Base-by-base conservation (phyloP, 2,888 invertebrate genomes). In the Orthosia gothica region DNA sequence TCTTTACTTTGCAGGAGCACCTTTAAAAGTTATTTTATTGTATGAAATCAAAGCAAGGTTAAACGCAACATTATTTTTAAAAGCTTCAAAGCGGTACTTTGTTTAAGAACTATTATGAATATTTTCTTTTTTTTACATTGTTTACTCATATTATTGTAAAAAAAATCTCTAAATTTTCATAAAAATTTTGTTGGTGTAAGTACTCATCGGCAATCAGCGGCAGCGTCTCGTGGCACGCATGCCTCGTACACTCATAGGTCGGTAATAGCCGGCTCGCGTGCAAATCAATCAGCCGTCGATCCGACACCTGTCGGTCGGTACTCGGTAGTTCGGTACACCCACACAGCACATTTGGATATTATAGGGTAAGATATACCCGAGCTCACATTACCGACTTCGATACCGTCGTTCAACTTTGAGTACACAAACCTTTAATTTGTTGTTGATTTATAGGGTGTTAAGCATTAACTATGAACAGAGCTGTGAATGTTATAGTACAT, bases 221-320 rank as follows among this genome's bases (percentile, higher is more conserved):
- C 49, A 49, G 5, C 18, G 52, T 26, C 18, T 40, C 26, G 50
- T 18, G n/a, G 23, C 63, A 50, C 54, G 61, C 59, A 73, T 32
- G 18, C 5, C 64, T 18, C 64, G 64, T 16, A 20, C 64, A 45
- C 18, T 16, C 23, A 15, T 32, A 15, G 9, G 61, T 16, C 11
- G 40, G 15, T 18, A 68, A 55, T 47, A 61, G 72, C 52, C 70
- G 47, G 86, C 72, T 83, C 74, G 86, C 84, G 86, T 83, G 84
- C 79, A 55, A 61, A 76, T 81, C 86, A 84, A 81, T 86, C 86
- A 81, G 64, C 81, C 73, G 84, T 86, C 77, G 67, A 74, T 69
- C 74, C 57, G 58, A 63, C 77, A 71, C 74, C 67, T 62, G 67
- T 26, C 73, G 57, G 40, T 40, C 9, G 40, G 40, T 40, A 40